Percentiles rank a stretch among this genome's conserved stretches.
phyloP scores from a whole-genome alignment of 2,888 invertebrate species.

The Dyspetes luteomarginatus region DNA sequence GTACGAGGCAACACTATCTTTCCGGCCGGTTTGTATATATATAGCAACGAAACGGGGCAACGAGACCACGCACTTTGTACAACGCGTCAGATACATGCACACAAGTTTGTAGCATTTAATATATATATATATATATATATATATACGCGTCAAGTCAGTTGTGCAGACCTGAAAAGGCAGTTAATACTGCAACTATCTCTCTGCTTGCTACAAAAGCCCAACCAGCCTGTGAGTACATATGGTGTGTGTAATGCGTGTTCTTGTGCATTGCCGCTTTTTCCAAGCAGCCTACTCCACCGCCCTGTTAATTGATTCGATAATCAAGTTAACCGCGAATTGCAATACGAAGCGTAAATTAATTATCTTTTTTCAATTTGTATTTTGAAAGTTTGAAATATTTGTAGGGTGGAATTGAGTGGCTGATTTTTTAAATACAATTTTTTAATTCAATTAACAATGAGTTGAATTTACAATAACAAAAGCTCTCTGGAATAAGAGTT shows the following conservation, averaged over 20 bases:
- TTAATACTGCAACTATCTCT: constrained; percentile 47
- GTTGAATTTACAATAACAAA: no score
- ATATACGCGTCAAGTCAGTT: constrained; percentile 33
- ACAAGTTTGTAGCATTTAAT: neutral
- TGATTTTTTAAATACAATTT: neutral
- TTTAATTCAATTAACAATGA: neutral
- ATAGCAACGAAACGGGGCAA: constrained; percentile 1
- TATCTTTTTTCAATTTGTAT: neutral
- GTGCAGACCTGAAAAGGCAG: constrained; percentile 51
- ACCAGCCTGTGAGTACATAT: constrained; percentile 15
- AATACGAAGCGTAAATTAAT: constrained; percentile 38
- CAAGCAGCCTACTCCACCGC: neutral
- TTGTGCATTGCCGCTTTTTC: neutral
- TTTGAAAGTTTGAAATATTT: neutral
- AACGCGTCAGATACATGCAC: no score
- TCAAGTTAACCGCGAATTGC: constrained; percentile 56
- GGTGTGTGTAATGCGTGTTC: neutral
- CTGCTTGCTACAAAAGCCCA: constrained; percentile 33
- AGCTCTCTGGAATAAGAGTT: no score
- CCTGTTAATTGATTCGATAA: constrained; percentile 57
- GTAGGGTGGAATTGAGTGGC: neutral
- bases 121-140: neutral
- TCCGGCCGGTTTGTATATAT: neutral
- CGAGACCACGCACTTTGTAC: constrained; percentile 24
- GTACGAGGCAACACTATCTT: constrained; percentile 26